Conservation (phyloP, 2,888 invertebrate species). For the Eupeodes luniger region DNA sequence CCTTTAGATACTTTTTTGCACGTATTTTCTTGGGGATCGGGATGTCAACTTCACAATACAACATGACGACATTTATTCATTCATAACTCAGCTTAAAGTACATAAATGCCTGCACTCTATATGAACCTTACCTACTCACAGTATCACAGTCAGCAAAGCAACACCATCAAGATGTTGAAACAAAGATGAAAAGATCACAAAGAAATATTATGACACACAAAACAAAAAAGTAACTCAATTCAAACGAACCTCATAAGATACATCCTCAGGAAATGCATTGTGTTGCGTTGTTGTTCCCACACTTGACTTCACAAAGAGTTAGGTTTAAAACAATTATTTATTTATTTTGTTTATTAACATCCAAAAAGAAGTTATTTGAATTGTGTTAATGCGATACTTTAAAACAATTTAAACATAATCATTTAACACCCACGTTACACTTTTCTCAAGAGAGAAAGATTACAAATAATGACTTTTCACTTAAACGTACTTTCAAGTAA, state of each 20-base stretch:
- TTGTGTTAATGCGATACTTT: slow-evolving; percentile 12
- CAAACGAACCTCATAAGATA: slow-evolving; percentile 73
- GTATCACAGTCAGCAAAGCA: slow-evolving; percentile 40
- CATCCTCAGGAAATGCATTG: slow-evolving; percentile 72
- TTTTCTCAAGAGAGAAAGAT: background rate
- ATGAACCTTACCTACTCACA: background rate
- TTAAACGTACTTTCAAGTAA: slow-evolving; percentile 23
- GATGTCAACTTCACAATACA: slow-evolving; percentile 41
- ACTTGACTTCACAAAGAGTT: slow-evolving; percentile 14
- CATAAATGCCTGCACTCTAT: slow-evolving; percentile 38
- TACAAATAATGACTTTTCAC: slow-evolving; percentile 36
- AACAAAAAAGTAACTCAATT: slow-evolving; percentile 58
- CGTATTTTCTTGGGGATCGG: slow-evolving; percentile 6
- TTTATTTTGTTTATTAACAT: slow-evolving; percentile 1
- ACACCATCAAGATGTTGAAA: slow-evolving; percentile 33
- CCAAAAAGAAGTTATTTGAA: slow-evolving; percentile 5
- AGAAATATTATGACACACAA: slow-evolving; percentile 21
- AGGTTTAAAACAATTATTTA: slow-evolving; percentile 44
- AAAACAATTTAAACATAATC: slow-evolving; percentile 1
- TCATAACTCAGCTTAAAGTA: slow-evolving; percentile 58
- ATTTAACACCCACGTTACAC: slow-evolving; percentile 15
- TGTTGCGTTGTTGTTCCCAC: slow-evolving; percentile 50
- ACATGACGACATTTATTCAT: slow-evolving; percentile 43
- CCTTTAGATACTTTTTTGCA: slow-evolving; percentile 3
- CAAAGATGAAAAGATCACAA: slow-evolving; percentile 47